A percentile compares a stretch with the other conserved stretches of the same genome.
Conservation (phyloP, 2,797 vertebrate genomes). For the Neopelma chrysocephalum region DNA sequence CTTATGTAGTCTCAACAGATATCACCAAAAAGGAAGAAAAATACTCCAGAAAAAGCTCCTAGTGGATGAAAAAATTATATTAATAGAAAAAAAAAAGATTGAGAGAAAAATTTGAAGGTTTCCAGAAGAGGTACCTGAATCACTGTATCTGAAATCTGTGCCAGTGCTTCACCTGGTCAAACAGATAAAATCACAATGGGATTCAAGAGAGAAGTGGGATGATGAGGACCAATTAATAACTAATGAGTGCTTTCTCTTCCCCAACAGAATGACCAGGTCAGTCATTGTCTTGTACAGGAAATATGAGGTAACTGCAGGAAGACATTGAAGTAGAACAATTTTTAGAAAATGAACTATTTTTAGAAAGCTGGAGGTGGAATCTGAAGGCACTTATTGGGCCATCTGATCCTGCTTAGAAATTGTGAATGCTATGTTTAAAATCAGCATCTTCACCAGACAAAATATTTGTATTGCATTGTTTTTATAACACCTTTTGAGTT, state of each 20-base stretch:
- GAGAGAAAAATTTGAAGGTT: too few species aligned
- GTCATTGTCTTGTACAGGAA: not conserved
- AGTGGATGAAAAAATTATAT: accelerated
- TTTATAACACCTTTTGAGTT: not conserved
- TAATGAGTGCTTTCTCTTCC: not conserved
- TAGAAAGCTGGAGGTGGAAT: not conserved
- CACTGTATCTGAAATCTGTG: too few species aligned
- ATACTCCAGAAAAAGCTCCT: not conserved
- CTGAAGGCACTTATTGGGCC: not conserved
- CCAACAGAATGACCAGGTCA: not conserved
- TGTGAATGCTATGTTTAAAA: not conserved
- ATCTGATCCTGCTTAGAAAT: not conserved
- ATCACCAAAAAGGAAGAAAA: not conserved
- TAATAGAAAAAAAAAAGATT: not conserved
- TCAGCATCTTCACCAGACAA: not conserved
- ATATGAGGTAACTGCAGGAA: not conserved
- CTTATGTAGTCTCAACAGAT: not conserved
- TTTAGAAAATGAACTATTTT: not conserved
- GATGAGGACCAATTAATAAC: not conserved
- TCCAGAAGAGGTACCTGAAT: too few species aligned
- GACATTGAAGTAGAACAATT: not conserved
- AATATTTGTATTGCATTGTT: not conserved
- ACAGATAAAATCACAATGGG: not conserved
- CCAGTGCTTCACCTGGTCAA: too few species aligned
- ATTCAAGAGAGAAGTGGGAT: not conserved